phyloP scores from a whole-genome alignment of 2,113 vertebrate genomes.

The Vulpes lagopus region DNA sequence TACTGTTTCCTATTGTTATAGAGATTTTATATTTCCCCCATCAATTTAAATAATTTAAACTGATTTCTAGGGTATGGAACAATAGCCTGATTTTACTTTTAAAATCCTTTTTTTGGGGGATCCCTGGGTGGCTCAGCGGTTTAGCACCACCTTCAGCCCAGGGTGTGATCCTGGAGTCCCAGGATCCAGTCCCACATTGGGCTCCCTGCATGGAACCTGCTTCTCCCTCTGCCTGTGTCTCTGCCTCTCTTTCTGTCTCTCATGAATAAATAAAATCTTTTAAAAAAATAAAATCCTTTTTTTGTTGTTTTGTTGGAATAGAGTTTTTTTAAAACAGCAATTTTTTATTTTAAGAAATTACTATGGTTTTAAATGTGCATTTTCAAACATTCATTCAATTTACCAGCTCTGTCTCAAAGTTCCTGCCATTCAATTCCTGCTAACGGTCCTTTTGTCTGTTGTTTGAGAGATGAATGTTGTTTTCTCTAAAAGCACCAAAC shows the following conservation, averaged over 20 bases:
- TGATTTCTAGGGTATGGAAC: neutral
- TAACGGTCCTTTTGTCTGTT: neutral
- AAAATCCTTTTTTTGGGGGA: neutral
- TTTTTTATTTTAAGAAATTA: neutral
- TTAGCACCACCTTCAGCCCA: too few relatives aligned
- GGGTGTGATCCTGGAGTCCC: too few relatives aligned
- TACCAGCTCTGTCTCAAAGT: neutral
- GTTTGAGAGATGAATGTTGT: neutral
- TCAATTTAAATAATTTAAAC: slow-evolving; percentile 1
- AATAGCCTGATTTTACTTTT: neutral
- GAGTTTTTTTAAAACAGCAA: neutral
- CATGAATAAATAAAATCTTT: too few relatives aligned
- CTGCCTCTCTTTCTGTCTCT: too few relatives aligned
- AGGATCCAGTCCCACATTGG: too few relatives aligned
- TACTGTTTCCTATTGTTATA: neutral
- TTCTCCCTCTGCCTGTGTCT: too few relatives aligned
- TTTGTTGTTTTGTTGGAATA: neutral
- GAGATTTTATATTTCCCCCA: neutral
- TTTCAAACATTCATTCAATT: neutral
- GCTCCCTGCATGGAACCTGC: too few relatives aligned
- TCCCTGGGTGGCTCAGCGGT: too few relatives aligned
- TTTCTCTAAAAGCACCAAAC: neutral
- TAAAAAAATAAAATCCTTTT: too few relatives aligned
- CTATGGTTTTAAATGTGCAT: neutral
- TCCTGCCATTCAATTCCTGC: neutral